Evolutionary conservation across 1,140 invertebrate species (phyloP), one percentile per base, ranked within the genome.

Genomic region (Elysia chlorotica): DNA sequence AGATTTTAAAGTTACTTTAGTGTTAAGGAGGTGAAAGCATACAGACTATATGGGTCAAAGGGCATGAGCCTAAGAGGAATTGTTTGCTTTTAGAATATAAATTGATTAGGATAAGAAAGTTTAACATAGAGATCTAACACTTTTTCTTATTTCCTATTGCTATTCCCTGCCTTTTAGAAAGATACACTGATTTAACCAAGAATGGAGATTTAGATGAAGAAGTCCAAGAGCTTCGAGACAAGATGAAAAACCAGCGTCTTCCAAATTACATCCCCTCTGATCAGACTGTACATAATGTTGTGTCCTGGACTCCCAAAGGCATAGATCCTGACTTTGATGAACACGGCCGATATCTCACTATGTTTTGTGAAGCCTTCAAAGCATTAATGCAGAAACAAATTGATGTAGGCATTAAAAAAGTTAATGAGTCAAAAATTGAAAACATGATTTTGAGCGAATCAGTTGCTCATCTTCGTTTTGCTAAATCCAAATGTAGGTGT

Each of bases 401-500:
- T 31, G 57, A 79, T n/a, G 33, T 65, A 25, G 54, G 57, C 23
- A 35, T 67, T 21, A 35, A 74, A 53, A 37, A 56, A 56, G 17
- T 25, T 1, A 4, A 21, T 48, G 30, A 65, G 66, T 1, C 66
- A 48, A 41, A 71, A 28, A 30, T 59, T 53, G 67, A 78, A 6
- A 62, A 54, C 28, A 41, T 68, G 54, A n/a, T 63, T 23, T 3
- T 37, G 14, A 36, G 28, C 31, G 96, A 99, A 88, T 94, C 98
- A 65, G 89, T 98, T n/a, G 95, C 97, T 83, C 96, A 98, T 90
- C 89, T 98, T 10, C 95, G 97, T 80, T 95, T 95, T 54, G 96
- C 95, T 81, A 23, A 30, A 5, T 56, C 65, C 5, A 76, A 75
- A 66, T 71, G 76, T 41, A n/a, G 69, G 31, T 23, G 53, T 25